These are phyloP conservation scores for Zaprionus tsacasi DNA, from an alignment of 1,140 invertebrate genomes.

Conservation along the genomic window DNA sequence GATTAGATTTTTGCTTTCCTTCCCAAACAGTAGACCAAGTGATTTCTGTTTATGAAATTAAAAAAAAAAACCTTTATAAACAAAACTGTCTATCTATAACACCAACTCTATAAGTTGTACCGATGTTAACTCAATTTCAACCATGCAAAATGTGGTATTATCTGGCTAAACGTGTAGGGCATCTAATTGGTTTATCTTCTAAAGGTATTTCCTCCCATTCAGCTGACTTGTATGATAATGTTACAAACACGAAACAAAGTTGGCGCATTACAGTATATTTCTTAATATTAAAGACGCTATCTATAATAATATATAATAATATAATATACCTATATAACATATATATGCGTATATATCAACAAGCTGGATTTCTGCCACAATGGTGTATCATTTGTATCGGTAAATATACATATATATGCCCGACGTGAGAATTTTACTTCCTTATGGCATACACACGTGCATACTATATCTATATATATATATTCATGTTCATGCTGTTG, in stretches of 20 bases:
- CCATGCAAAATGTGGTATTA: neutral
- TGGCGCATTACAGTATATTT: slow-evolving; percentile 9
- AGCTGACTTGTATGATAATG: neutral
- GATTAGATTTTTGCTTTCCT: neutral
- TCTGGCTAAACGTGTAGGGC: neutral
- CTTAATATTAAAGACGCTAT: neutral
- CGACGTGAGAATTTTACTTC: neutral
- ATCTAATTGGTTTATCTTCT: neutral
- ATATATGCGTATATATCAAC: slow-evolving; percentile 7
- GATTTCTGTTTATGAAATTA: neutral
- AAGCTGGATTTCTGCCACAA: slow-evolving; percentile 23
- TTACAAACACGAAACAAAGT: slow-evolving; percentile 13
- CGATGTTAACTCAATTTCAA: too few relatives aligned
- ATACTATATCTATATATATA: slow-evolving; percentile 8
- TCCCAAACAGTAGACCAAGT: neutral
- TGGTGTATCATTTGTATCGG: slow-evolving; percentile 30
- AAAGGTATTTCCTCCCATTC: neutral
- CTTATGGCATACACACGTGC: neutral
- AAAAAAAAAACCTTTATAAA: neutral
- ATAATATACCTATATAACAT: slow-evolving; percentile 8
- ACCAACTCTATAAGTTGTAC: too few relatives aligned
- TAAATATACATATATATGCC: slow-evolving; percentile 27
- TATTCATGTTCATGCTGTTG: slow-evolving; percentile 9
- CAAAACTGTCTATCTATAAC: too few relatives aligned
- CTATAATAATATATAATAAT: too few relatives aligned